Evolutionary conservation across 2,888 invertebrate species (phyloP), one percentile per base, ranked within the genome.

Genomic region (Epirrita christyi): DNA sequence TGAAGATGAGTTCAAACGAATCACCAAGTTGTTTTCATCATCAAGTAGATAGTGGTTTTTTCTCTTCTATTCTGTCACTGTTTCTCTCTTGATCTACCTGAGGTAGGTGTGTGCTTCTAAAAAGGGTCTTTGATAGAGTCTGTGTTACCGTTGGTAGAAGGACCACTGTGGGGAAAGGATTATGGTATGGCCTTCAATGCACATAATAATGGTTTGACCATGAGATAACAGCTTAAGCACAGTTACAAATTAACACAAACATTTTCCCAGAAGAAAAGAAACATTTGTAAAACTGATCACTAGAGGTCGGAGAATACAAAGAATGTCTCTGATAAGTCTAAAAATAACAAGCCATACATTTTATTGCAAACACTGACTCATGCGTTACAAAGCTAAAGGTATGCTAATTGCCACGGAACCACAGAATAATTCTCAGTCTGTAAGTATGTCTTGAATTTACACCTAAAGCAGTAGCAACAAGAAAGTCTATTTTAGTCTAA

Each of bases 361-460:
- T 57, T 54, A 54, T 54, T 48, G 51, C 56, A 56, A 47, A 51
- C 41, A 38, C 29, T 61, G 61, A 63, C 51, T 56, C 63, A 65
- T 53, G 44, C 37, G 38, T 61, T 55, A 53, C 50, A 42, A 42
- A 32, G 7, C 32, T 32, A 32, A 32, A 62, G 54, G 56, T 63
- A 59, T 64, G 62, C 50, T 62, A 63, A 66, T 61, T 59, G 49
- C 49, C 38, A 49, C 48, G 14, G 46, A 56, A 55, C 53, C 44
- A 45, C 50, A 40, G 43, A 47, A 60, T 58, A 43, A 48, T 54
- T 52, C 21, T 58, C 38, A 53, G 54, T 58, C 43, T 14, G 61
- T 9, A 8, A n/a, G n/a, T 37, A 49, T 43, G 38, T 50, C 29
- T 53, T 55, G 15, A 45, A 45, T 54, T 49, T 36, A 54, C 38